Evolutionary conservation across 1,140 invertebrate species (phyloP).

Genomic region (Octopus bimaculoides): DNA sequence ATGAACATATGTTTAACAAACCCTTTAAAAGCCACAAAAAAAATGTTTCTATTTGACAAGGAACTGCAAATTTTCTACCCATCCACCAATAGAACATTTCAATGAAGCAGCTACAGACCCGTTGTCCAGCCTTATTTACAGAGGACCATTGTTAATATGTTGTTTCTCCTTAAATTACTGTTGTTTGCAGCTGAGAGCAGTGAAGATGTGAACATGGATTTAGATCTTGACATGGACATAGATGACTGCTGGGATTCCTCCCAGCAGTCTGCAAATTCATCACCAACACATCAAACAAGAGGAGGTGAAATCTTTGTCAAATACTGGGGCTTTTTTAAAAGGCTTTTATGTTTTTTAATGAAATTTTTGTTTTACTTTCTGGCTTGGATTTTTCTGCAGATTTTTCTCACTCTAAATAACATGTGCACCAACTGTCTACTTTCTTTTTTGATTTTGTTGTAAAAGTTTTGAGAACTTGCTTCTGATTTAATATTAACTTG

Average conservation of each 20-base stretch:
- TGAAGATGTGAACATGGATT: background rate
- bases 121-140: background rate
- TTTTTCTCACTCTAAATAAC: background rate
- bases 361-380: conserved; percentile 2
- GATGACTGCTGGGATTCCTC: background rate
- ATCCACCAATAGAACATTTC: background rate
- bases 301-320: background rate
- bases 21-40: background rate
- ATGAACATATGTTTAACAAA: background rate
- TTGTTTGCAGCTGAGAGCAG: conserved; percentile 5
- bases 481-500: background rate
- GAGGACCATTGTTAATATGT: background rate
- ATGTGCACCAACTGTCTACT: background rate
- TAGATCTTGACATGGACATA: conserved; percentile 6
- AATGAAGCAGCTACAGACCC: background rate
- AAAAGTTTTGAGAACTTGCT: background rate
- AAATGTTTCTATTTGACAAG: background rate
- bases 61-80: background rate
- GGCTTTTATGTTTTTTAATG: background rate
- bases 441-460: background rate
- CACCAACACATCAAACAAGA: background rate
- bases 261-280: background rate
- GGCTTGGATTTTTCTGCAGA: background rate
- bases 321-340: background rate
- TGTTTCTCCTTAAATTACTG: background rate